Conservation (phyloP, 2,113 vertebrate genomes). For the Desmodus rotundus region DNA sequence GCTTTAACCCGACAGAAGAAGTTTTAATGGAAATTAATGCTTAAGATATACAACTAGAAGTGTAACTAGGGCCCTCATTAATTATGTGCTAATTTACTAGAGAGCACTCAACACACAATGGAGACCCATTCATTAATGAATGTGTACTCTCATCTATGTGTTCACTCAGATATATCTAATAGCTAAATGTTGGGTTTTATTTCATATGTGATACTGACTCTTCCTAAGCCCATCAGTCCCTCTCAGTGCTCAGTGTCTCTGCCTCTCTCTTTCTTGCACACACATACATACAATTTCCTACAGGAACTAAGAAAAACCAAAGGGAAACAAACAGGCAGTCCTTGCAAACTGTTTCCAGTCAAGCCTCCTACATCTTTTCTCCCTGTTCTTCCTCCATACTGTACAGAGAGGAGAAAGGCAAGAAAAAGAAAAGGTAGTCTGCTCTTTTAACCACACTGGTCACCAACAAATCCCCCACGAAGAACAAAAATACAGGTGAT, state of each 20-base stretch:
- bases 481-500: slow-evolving; percentile 22
- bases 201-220: slow-evolving; percentile 5
- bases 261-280: not conserved
- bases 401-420: not conserved
- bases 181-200: slow-evolving; percentile 16
- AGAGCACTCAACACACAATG: not conserved
- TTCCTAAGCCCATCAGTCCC: not conserved
- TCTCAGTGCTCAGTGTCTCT: not conserved
- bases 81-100: slow-evolving; percentile 10
- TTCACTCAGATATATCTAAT: slow-evolving; percentile 18
- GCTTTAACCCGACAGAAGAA: slow-evolving; percentile 24
- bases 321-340: not conserved
- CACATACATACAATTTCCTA: not conserved
- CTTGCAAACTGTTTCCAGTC: slow-evolving; percentile 15
- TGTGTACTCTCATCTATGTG: not conserved
- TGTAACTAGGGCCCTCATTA: slow-evolving; percentile 26
- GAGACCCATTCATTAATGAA: slow-evolving; percentile 34
- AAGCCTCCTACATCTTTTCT: not conserved
- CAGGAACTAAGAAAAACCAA: not conserved
- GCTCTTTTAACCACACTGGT: not conserved
- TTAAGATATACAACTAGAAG: not conserved
- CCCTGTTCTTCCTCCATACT: not conserved
- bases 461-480: not conserved
- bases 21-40: slow-evolving; percentile 33
- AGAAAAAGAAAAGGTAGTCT: not conserved